Conservation (phyloP, 35 echinoderm and acorn worm species). For the Apostichopus californicus region DNA sequence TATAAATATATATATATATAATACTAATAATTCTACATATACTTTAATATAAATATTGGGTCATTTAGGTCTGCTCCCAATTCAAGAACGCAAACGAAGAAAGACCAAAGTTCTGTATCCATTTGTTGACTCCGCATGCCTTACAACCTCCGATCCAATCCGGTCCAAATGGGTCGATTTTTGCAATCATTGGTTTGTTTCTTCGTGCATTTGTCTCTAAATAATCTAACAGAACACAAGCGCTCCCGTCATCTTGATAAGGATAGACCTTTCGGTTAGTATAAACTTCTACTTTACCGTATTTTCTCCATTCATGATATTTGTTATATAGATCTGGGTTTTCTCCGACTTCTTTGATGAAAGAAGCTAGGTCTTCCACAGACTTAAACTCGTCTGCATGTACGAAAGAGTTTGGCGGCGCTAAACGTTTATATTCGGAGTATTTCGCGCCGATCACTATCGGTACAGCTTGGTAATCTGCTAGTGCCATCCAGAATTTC, state of each 20-base stretch:
- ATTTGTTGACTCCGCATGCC: slow-evolving; percentile 1
- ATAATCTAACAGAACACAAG: not conserved
- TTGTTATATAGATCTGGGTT: slow-evolving; percentile 47
- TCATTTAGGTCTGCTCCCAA: too few relatives aligned
- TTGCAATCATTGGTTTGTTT: not conserved
- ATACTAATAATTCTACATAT: too few relatives aligned
- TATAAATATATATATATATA: too few relatives aligned
- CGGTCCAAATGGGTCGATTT: not conserved
- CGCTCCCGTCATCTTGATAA: not conserved
- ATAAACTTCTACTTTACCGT: slow-evolving; percentile 4
- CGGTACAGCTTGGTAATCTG: slow-evolving; percentile 35
- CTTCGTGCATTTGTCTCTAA: not conserved
- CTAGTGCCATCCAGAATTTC: slow-evolving; percentile 57
- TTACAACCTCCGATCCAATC: not conserved
- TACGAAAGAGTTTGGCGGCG: slow-evolving; percentile 71
- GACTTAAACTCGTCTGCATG: slow-evolving; percentile 60
- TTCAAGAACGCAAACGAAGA: not conserved
- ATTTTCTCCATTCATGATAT: slow-evolving; percentile 57
- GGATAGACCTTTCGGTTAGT: not conserved
- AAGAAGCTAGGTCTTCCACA: slow-evolving; percentile 23
- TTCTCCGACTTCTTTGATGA: slow-evolving; percentile 43
- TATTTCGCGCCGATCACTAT: slow-evolving; percentile 56
- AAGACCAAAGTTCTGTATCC: not conserved
- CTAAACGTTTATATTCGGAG: slow-evolving; percentile 52
- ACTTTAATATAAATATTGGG: too few relatives aligned